Conservation (phyloP, 2,113 vertebrate species). For the Vombatus ursinus region DNA sequence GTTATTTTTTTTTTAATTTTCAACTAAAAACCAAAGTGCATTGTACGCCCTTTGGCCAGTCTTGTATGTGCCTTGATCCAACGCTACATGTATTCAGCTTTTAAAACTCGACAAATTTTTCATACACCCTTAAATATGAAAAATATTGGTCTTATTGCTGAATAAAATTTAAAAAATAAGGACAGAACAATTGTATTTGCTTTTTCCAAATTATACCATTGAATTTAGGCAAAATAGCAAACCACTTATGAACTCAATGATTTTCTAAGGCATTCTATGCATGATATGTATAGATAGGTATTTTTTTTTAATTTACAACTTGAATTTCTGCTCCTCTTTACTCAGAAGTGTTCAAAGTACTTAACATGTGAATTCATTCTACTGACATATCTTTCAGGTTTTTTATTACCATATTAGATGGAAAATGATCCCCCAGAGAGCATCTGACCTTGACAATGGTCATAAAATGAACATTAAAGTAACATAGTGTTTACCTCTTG, state of each 20-base stretch:
- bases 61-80: slow-evolving; percentile 99
- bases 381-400: not conserved
- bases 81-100: slow-evolving; percentile 99
- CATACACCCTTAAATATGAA: slow-evolving; percentile 96
- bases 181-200: slow-evolving; percentile 80
- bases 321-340: slow-evolving; percentile 66
- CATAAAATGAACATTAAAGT: not conserved
- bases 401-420: not conserved
- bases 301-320: slow-evolving; percentile 45
- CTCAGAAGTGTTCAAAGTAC: slow-evolving; percentile 35
- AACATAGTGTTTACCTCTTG: not conserved
- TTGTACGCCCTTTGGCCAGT: slow-evolving; percentile 99
- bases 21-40: slow-evolving; percentile 99
- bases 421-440: slow-evolving; percentile 26
- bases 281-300: slow-evolving; percentile 73
- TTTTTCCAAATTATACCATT: slow-evolving; percentile 74
- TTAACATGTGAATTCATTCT: not conserved
- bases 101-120: slow-evolving; percentile 97
- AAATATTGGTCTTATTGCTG: slow-evolving; percentile 97
- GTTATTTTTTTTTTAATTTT: slow-evolving; percentile 90
- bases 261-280: slow-evolving; percentile 65
- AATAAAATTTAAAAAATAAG: slow-evolving; percentile 92
- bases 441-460: not conserved
- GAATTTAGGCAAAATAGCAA: slow-evolving; percentile 63
- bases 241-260: slow-evolving; percentile 61